Evolutionary conservation across 2,797 vertebrate species (phyloP).

Genomic region (Cottoperca gobio): DNA sequence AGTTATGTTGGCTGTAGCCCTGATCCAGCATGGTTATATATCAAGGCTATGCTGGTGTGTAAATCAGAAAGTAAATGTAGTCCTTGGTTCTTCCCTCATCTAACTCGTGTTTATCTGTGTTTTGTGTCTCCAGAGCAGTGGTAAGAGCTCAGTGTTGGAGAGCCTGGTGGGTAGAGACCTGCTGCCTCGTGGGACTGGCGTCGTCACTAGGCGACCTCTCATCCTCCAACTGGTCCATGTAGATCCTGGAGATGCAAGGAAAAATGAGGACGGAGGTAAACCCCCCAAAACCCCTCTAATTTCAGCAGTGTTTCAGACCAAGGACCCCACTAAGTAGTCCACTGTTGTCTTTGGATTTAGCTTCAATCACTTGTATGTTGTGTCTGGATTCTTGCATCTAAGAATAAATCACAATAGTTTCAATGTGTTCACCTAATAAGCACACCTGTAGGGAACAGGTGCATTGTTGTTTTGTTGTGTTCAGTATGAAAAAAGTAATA

Average conservation of each 20-base stretch:
- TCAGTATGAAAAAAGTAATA: neutral
- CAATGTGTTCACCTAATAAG: neutral
- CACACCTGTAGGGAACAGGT: neutral
- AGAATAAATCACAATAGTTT: no score
- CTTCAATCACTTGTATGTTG: neutral
- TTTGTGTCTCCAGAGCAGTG: conserved; percentile 92
- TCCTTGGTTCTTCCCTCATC: neutral
- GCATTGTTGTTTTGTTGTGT: neutral
- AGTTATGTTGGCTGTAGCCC: conserved; percentile 6
- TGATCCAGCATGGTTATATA: neutral
- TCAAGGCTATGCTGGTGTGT: neutral
- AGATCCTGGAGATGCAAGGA: conserved; percentile 91
- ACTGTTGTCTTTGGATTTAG: neutral
- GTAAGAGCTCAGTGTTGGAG: conserved; percentile 98
- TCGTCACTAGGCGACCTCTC: conserved; percentile 96
- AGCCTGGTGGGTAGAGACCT: conserved; percentile 97
- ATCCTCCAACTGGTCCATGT: conserved; percentile 97
- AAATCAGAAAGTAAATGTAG: neutral
- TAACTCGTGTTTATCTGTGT: neutral
- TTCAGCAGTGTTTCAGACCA: neutral
- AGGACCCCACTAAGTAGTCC: neutral
- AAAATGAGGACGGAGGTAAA: conserved; percentile 93
- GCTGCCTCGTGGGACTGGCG: conserved; percentile 95
- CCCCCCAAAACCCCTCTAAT: neutral
- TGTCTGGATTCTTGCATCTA: neutral